Evolutionary conservation across 2,888 invertebrate species (phyloP), one percentile per base, ranked within the genome.

Genomic region (Timandra comae): DNA sequence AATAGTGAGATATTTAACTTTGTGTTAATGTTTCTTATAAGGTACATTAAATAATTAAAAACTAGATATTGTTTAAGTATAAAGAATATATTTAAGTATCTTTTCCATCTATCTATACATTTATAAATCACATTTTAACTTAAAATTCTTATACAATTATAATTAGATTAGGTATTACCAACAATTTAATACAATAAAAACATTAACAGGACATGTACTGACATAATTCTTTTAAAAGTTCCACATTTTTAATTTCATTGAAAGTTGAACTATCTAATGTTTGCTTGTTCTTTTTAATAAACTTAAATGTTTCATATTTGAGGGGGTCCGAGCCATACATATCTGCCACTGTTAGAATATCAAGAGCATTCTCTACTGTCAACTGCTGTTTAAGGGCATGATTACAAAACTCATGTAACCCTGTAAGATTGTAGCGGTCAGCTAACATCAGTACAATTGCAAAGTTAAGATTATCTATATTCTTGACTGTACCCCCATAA

Each of bases 401-500:
- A 33, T 78, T 66, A 0, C 70, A 61, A 1, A 85, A 43, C 21
- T 71, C 69, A 39, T 63, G 57, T 3, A 85, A 49, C 0, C 80
- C 77, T 38, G 51, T 52, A 3, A 85, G 46, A 38, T 82, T 69
- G 39, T 74, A 85, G 32, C 64, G 63, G 35, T 85, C 84, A 7
- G 74, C 74, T 22, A 84, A 51, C 60, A 74, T 74, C 1, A 84
- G 56, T 16, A 84, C 46, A 35, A 56, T 77, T 9, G 49, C 56
- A 38, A 70, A 71, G 36, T 77, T 78, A 2, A 56, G 53, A 26
- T 60, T 67, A 2, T 70, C 69, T 13, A 75, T 28, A 35, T 79
- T 63, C 30, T 57, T 64, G 0, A 84, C 50, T 2, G 73, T 67
- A 1, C 81, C 80, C 1, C 78, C 74, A 37, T 85, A 85, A 8